These are phyloP conservation scores for Poliocrania exsul DNA, from an alignment of 2,797 vertebrate genomes.

Conservation along the genomic window DNA sequence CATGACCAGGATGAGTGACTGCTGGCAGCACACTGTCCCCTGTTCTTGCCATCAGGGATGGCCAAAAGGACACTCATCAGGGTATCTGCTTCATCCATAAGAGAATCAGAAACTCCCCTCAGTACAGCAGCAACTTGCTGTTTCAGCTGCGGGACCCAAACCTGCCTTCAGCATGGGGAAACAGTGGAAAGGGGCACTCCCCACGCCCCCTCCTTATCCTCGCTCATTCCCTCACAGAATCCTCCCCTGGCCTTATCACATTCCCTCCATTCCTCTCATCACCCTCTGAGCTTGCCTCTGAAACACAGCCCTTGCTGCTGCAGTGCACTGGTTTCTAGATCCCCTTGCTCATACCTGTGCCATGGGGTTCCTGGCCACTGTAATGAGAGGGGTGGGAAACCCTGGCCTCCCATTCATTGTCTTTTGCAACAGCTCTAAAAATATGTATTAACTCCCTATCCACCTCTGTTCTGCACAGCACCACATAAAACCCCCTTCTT, in stretches of 20 bases:
- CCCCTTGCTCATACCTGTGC: not conserved
- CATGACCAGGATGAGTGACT: not conserved
- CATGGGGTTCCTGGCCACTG: not conserved
- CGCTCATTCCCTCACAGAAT: not conserved
- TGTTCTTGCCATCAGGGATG: not conserved
- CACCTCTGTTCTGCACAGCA: not conserved
- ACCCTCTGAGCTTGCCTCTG: not conserved
- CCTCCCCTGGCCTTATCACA: constrained; percentile 37
- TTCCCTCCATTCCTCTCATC: constrained; percentile 60
- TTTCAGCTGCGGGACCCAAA: not conserved
- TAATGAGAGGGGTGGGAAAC: not conserved
- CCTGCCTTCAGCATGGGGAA: not conserved
- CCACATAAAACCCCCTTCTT: not conserved
- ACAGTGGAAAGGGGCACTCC: not conserved
- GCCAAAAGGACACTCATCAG: not conserved
- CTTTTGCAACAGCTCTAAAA: not conserved
- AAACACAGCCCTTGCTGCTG: accelerated
- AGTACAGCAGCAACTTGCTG: not conserved
- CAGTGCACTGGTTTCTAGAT: not conserved
- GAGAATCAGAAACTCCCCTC: not conserved
- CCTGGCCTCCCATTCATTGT: not conserved
- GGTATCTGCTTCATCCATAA: not conserved
- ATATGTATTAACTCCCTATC: not conserved
- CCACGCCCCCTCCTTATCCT: not conserved
- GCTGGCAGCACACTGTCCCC: not conserved